Base-by-base conservation (phyloP, 2,888 invertebrate genomes). In the Furcula furcula region DNA sequence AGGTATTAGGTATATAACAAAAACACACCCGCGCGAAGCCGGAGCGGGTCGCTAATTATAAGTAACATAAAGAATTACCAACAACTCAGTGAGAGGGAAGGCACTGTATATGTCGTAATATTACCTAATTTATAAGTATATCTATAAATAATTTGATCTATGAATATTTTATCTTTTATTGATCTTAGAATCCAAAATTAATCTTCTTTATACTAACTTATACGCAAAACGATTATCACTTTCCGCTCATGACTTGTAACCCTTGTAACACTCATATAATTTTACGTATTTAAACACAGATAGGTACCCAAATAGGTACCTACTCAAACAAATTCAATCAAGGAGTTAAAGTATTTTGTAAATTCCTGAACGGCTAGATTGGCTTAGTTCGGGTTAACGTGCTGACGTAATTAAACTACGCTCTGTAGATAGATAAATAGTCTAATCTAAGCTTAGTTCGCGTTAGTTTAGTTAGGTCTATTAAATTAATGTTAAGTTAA, bases 241-340 rank as follows among this genome's bases (percentile, higher is more conserved):
- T 11, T 12, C 12, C 15, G 26, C 34, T 36, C 21, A 26, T n/a
- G n/a, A 35, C 21, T 23, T 30, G 20, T 27, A 21, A 11, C 20
- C 26, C 28, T n/a, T n/a, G n/a, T n/a, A n/a, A n/a, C n/a, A 29
- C 25, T 3, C 10, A 7, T 30, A 35, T 25, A 26, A 33, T 48
- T 42, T 38, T 42, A 47, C 38, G 21, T 42, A 39, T 30, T 36
- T 20, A 40, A 33, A 36, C 40, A 40, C 35, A 10, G 29, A 54
- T 31, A 32, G 1, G 23, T 16, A 18, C 30, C 43, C 36, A 33
- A 35, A 44, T 45, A n/a, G n/a, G n/a, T 40, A 43, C 38, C 34
- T 40, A 43, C 38, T 32, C 32, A n/a, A n/a, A n/a, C 34, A 44
- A 58, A 53, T 58, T 58, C 39, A 58, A 58, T 58, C 46, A 58